Percentiles rank a stretch among this genome's conserved stretches.
phyloP scores from a whole-genome alignment of 2,888 invertebrate genomes.

The Agriopis aurantiaria region DNA sequence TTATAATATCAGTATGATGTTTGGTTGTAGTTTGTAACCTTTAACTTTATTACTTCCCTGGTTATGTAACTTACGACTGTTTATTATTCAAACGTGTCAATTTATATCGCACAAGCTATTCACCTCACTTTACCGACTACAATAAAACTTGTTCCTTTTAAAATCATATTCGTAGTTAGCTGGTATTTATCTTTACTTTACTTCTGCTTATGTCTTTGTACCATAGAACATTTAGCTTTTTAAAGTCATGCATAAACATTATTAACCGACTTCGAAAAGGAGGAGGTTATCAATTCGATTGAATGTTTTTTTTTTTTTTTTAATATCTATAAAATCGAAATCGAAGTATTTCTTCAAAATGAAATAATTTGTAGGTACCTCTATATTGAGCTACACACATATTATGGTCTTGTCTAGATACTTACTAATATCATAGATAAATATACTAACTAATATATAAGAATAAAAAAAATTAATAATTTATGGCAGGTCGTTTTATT shows the following conservation, averaged over 20 bases:
- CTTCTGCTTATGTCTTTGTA: neutral
- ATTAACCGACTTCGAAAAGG: too few relatives aligned
- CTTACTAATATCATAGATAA: too few relatives aligned
- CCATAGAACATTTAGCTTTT: too few relatives aligned
- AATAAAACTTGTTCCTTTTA: neutral
- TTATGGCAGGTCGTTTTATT: slow-evolving; percentile 63
- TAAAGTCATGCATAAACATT: too few relatives aligned
- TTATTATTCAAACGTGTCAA: slow-evolving; percentile 8
- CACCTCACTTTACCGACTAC: neutral
- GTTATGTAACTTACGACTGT: slow-evolving; percentile 12
- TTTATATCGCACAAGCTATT: neutral
- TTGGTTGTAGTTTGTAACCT: slow-evolving; percentile 19
- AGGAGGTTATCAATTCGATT: too few relatives aligned
- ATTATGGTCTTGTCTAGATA: too few relatives aligned
- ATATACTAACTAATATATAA: neutral
- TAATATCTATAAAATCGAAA: too few relatives aligned
- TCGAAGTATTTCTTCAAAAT: too few relatives aligned
- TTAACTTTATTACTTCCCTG: slow-evolving; percentile 27
- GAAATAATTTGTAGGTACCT: too few relatives aligned
- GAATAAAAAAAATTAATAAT: slow-evolving; percentile 2
- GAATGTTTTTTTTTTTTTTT: too few relatives aligned
- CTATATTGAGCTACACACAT: too few relatives aligned
- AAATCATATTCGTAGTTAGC: neutral
- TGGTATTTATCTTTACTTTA: neutral
- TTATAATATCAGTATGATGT: neutral